phyloP scores from a whole-genome alignment of 2,113 vertebrate genomes.

The Sorex araneus region DNA sequence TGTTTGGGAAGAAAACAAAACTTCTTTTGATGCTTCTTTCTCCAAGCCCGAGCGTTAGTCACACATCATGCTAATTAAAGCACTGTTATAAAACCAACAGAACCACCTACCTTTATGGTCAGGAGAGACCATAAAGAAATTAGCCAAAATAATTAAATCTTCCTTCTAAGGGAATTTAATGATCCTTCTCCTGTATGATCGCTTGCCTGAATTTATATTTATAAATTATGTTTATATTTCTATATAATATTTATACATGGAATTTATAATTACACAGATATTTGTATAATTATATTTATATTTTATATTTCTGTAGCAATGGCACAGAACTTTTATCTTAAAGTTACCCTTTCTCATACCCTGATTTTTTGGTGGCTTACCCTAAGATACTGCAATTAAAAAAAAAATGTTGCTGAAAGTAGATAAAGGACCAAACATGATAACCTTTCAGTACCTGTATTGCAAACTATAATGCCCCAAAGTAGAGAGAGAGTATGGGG shows the following conservation, averaged over 20 bases:
- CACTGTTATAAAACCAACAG: not conserved
- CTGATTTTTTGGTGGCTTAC: not conserved
- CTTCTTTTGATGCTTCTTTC: conserved; percentile 43
- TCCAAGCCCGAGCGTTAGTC: conserved; percentile 27
- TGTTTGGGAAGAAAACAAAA: conserved; percentile 51
- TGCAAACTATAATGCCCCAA: too few species aligned
- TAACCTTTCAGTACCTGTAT: too few species aligned
- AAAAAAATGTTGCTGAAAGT: too few species aligned
- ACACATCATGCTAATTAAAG: conserved; percentile 10
- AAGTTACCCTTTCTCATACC: not conserved
- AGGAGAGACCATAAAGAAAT: not conserved
- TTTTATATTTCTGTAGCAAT: not conserved
- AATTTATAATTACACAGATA: too few species aligned
- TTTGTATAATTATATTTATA: too few species aligned
- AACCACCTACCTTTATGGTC: not conserved
- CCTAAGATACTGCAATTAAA: not conserved
- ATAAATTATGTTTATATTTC: too few species aligned
- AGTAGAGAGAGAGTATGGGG: too few species aligned
- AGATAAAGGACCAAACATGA: too few species aligned
- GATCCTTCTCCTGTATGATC: not conserved
- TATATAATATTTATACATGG: too few species aligned
- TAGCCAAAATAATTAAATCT: conserved; percentile 32
- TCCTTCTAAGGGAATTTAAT: conserved; percentile 23
- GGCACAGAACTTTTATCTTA: not conserved
- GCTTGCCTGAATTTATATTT: conserved; percentile 3